Base-by-base conservation (phyloP, 1,140 invertebrate genomes). In the Drosophila guanche region DNA sequence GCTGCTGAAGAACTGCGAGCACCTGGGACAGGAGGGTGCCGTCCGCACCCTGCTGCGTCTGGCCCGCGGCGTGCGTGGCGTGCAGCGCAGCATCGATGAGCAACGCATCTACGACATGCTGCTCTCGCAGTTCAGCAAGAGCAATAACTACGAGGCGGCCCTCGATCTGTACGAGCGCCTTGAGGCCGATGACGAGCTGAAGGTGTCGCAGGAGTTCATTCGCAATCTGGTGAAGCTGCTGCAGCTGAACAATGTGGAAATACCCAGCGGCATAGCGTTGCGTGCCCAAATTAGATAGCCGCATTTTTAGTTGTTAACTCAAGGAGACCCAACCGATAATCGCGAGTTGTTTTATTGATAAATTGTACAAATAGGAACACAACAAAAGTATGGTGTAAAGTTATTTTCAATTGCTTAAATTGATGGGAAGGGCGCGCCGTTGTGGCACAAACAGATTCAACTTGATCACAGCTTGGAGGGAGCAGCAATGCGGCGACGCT, bases 111-210 rank as follows among this genome's bases (percentile, higher is more conserved):
- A 92, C 51, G 74, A 91, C 16, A 77, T 80, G 66, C 78, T 93
- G 5, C 74, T 93, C 61, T 65, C 78, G 10, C 80, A 91, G 50
- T 93, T 92, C 54, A 66, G 91, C 90, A 90, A 92, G 84, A 63
- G 47, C 14, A 91, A 91, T 54, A 88, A 93, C 68, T 90, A 69
- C 59, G 59, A 92, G 47, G 68, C 76, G 4, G 92, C 92, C 0
- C 25, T 92, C 2, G 66, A 81, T 42, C 75, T 93, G 8, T 92
- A 76, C 42, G 78, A 92, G 8, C 65, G 86, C 20, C 85, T 93
- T 57, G 62, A 91, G 25, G 76, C 73, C 6, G 90, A 91, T 46
- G 88, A 92, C 53, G 78, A 91, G 42, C 52, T 90, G 3, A 90
- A 91, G 52, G 59, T 91, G 6, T 91, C 90, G 12, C 84, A 88